Base-by-base conservation (phyloP, 2,113 vertebrate genomes). In the Lepus europaeus region DNA sequence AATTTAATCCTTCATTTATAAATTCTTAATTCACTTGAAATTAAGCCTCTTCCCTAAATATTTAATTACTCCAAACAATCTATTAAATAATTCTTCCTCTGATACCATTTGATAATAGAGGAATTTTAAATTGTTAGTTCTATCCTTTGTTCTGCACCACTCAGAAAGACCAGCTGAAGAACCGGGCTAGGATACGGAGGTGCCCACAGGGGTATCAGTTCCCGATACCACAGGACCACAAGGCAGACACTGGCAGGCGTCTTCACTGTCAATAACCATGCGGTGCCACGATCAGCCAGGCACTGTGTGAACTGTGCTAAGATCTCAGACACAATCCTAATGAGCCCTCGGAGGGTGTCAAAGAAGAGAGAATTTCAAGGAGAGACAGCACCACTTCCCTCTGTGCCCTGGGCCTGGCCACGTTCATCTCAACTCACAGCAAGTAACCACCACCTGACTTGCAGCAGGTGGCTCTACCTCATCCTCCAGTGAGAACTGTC, bases 31-130 rank as follows among this genome's bases (percentile, higher is more conserved):
- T 53, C n/a, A 73, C 49, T 68, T 92, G 61, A 78, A 74, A 59
- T 63, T 89, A 79, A 84, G 31, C 22, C 27, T 51, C 49, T 85
- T 68, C 39, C n/a, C 27, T 11, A 92, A 70, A 72, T 70, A 69
- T 29, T 81, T 63, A 69, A 79, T 59, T 78, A 56, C 23, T 87
- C 90, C 12, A 72, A 45, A 63, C 3, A 64, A 49, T 63, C 61
- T 69, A 74, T 45, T 85, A 66, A 70, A 69, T 69, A 73, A 87
- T 78, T 91, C 53, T 93, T 78, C 45, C 59, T 59, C 33, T 49
- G 23, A 45, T 61, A 20, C 5, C 36, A 45, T 79, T 25, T 79
- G 66, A 84, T 73, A 73, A 89, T n/a, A 20, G 22, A 68, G 23
- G 11, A 64, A 83, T 51, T 88, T 53, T 11, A n/a, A 68, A 88